Evolutionary conservation across 2,113 vertebrate species (phyloP), one percentile per base, ranked within the genome.

Genomic region (Excalfactoria chinensis): DNA sequence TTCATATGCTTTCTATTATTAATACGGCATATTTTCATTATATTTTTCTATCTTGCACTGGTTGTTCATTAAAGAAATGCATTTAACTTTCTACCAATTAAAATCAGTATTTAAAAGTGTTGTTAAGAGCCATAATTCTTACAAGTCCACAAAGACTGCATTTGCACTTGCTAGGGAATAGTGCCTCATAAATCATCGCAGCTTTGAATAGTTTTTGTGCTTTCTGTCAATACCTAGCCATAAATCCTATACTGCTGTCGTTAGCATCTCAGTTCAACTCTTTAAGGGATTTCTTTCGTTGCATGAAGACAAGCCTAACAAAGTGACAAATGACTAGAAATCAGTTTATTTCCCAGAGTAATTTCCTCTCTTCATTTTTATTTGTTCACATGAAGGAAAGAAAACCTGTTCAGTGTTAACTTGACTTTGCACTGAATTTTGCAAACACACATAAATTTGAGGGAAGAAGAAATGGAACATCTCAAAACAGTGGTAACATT

Each of bases 11-110:
- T 89, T 87, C 13, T 66, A 7, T 49, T 86, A 46, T 62, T 51
- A 84, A 58, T 88, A 89, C 93, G 89, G 41, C 15, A 78, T 91
- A 85, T 88, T 82, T 56, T 70, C 64, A 86, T 32, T 80, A 44
- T 11, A 41, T 44, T 71, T 76, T 86, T 62, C 23, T 86, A 2
- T 67, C 76, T 37, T 55, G 12, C 66, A 19, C 37, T 81, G 69
- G 85, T 77, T 66, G 48, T 88, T 96, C 68, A 78, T 95, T 96
- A 90, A 95, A 94, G 49, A 73, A 95, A 67, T 89, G 78, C 34
- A 69, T 90, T 92, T 92, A 93, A 25, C 43, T 93, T 81, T 48
- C 74, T 73, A 48, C 32, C 73, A 91, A 94, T 89, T 90, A 96
- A 95, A 95, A 90, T n/a, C 59, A 58, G 28, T 69, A 73, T 82